A percentile compares a stretch with the other conserved stretches of the same genome.
Conservation (phyloP, 2,888 invertebrate genomes). For the Drosophila picticornis region DNA sequence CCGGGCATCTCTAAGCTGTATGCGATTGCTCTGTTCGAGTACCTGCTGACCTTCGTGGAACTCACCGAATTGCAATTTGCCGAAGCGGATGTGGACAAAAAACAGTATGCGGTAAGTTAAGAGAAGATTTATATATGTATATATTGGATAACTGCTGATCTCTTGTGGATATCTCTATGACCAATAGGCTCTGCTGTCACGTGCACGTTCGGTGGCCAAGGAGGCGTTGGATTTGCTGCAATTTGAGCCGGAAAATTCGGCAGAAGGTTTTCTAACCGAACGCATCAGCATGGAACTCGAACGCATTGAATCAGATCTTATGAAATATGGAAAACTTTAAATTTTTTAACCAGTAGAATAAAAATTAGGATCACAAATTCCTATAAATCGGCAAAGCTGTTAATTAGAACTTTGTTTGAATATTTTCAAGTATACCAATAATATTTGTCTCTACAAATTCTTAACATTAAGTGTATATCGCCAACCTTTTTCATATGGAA, state of each 20-base stretch:
- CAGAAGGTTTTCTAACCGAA: conserved; percentile 87
- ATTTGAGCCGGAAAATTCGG: conserved; percentile 90
- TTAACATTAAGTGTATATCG: not conserved
- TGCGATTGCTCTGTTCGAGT: conserved; percentile 91
- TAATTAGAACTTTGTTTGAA: not conserved
- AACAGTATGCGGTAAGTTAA: conserved; percentile 86
- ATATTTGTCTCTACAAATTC: not conserved
- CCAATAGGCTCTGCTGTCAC: conserved; percentile 83
- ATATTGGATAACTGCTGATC: not conserved
- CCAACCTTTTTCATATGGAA: not conserved
- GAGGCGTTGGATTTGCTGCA: conserved; percentile 88
- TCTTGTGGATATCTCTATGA: not conserved
- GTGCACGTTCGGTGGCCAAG: conserved; percentile 87
- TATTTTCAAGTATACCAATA: not conserved
- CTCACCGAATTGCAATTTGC: conserved; percentile 88
- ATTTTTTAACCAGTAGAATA: not conserved
- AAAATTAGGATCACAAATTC: not conserved
- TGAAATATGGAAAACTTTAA: conserved; percentile 60
- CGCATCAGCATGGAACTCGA: conserved; percentile 77
- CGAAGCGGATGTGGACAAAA: conserved; percentile 87
- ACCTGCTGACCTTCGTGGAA: conserved; percentile 89
- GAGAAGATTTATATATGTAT: no score
- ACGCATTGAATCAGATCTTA: conserved; percentile 77
- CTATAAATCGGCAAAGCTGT: not conserved
- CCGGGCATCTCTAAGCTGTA: conserved; percentile 86